A percentile compares a stretch with the other conserved stretches of the same genome.
Conservation (phyloP, 1,140 invertebrate species). For the Drosophila grimshawi region DNA sequence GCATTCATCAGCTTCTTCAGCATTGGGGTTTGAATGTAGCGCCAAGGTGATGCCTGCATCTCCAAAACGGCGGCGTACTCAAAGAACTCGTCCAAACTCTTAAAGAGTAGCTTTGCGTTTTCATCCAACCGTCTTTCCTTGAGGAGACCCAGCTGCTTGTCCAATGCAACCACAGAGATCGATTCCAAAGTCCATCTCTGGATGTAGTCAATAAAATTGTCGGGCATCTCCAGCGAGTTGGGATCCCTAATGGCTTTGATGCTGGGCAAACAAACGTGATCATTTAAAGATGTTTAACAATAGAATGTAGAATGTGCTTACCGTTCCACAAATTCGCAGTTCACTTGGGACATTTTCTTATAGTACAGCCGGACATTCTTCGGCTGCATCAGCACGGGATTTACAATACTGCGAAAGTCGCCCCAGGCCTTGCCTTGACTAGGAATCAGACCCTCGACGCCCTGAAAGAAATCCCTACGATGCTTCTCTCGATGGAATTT, state of each 20-base stretch:
- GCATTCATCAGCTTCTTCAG: conserved; percentile 86
- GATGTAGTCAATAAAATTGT: conserved; percentile 87
- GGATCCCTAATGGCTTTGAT: conserved; percentile 85
- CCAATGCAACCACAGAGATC: conserved; percentile 89
- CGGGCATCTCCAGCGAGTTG: conserved; percentile 85
- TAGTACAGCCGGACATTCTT: conserved; percentile 85
- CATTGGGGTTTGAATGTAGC: conserved; percentile 86
- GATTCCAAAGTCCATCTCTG: conserved; percentile 91
- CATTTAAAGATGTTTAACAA: too few species aligned
- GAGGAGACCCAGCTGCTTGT: conserved; percentile 87
- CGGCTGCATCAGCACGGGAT: conserved; percentile 85
- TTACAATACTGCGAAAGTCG: conserved; percentile 77
- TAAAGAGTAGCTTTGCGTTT: conserved; percentile 86
- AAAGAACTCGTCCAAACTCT: conserved; percentile 87
- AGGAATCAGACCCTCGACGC: conserved; percentile 60
- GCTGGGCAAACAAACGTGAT: conserved; percentile 52
- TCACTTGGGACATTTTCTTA: conserved; percentile 84
- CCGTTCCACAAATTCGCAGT: conserved; percentile 71
- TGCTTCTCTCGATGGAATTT: conserved; percentile 60
- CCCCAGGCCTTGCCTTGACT: conserved; percentile 66
- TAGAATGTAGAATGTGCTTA: conserved; percentile 12
- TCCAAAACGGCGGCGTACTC: conserved; percentile 86
- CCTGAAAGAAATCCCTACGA: conserved; percentile 64
- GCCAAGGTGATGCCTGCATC: conserved; percentile 88
- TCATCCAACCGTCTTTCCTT: conserved; percentile 81